phyloP scores from a whole-genome alignment of 2,888 invertebrate genomes.

The Eupithecia tripunctaria region DNA sequence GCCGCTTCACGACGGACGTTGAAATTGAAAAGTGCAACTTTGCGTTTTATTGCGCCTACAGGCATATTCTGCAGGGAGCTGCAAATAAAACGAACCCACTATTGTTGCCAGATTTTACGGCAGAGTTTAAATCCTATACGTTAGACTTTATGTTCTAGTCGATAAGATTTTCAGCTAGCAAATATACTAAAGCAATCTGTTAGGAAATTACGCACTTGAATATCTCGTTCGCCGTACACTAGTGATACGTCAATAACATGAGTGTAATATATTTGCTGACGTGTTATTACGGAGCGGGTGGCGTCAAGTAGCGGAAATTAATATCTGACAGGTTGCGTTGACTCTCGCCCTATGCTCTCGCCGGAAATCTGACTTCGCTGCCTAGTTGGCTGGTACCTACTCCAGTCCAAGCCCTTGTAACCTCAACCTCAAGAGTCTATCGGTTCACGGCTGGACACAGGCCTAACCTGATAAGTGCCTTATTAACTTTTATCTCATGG shows the following conservation, averaged over 20 bases:
- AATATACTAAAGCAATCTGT: conserved; percentile 36
- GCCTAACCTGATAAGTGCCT: too few relatives aligned
- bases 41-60: conserved; percentile 66
- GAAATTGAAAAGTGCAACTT: conserved; percentile 76
- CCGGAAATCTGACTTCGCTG: conserved; percentile 51
- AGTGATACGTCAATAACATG: conserved; percentile 54
- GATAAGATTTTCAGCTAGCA: conserved; percentile 5
- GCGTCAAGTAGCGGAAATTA: conserved; percentile 76
- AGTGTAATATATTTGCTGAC: conserved; percentile 53
- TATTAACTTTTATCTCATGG: too few relatives aligned
- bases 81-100: conserved; percentile 58
- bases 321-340: conserved; percentile 68
- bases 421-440: too few relatives aligned
- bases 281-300: conserved; percentile 62
- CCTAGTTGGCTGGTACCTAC: conserved; percentile 1
- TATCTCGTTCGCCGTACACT: conserved; percentile 37
- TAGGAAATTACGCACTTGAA: conserved; percentile 49
- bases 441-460: too few relatives aligned
- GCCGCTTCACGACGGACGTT: conserved; percentile 61
- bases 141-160: background rate
- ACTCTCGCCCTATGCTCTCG: conserved; percentile 38
- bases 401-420: background rate
- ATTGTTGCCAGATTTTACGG: conserved; percentile 49
- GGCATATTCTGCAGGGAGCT: conserved; percentile 59
- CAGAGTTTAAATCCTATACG: conserved; percentile 37